Evolutionary conservation across 2,797 vertebrate genomes (phyloP), one percentile per base, ranked within the genome.

Genomic region (Girardinus metallicus): DNA sequence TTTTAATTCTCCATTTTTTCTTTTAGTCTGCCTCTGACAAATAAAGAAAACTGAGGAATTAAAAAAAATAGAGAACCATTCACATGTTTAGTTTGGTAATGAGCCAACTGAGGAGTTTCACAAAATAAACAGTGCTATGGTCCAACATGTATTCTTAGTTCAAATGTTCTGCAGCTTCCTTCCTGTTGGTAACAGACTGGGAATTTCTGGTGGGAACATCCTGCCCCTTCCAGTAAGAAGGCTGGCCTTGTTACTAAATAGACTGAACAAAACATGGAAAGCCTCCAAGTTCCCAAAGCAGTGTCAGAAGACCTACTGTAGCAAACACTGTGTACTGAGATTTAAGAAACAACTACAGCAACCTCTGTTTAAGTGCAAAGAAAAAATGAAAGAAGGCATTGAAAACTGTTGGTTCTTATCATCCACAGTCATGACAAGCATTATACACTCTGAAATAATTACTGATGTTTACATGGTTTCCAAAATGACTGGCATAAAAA

Each of bases 131-230:
- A 81, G n/a, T 47, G 41, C 36, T 23, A 2, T 10, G 57, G 21
- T 11, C 16, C 2, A 7, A 36, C 29, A n/a, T 86, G 79, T 93
- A 88, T 93, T 90, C 86, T 87, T 66, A 72, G 82, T 79, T 49
- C 21, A 60, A 82, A 85, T 79, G 77, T 75, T n/a, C 80, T 77
- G 11, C 13, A 21, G 80, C 83, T 93, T 94, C 92, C 92, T 91
- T 88, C 86, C 91, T 26, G 51, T 81, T 57, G 62, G 21, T 74
- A 72, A 85, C n/a, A 51, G 60, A 46, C 75, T 72, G 51, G 85
- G 70, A 85, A 78, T 84, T 36, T 44, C 66, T 71, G 47, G 46
- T 85, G 85, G 86, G 88, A 92, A 93, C 78, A 66, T 82, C 76
- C 31, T 76, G 55, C 55, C 82, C 82, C 60, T 72, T 46, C 47